Percentiles rank a stretch among this genome's conserved stretches.
Conservation (phyloP, 2,888 invertebrate genomes). For the Heterodera filipjevi region DNA sequence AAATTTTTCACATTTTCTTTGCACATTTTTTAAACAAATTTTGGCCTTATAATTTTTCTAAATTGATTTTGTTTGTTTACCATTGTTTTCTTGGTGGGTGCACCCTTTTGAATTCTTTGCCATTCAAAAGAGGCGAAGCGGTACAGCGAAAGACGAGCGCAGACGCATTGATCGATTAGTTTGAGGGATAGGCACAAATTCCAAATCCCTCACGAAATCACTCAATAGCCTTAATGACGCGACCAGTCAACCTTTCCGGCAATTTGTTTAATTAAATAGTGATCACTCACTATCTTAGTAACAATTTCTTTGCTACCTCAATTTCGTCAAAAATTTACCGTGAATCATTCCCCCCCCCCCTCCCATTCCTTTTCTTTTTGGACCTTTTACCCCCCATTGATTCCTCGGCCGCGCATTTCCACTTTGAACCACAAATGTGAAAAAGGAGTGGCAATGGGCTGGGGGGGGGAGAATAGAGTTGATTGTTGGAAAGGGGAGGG, state of each 20-base stretch:
- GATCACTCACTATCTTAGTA: background rate
- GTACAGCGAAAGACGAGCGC: background rate
- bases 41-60: slow-evolving; percentile 12
- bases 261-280: too few species aligned
- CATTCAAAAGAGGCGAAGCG: background rate
- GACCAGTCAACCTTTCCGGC: background rate
- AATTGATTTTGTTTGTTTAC: background rate
- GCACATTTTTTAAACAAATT: too few species aligned
- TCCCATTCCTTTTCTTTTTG: background rate
- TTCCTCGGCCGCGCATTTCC: background rate
- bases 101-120: background rate
- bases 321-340: background rate
- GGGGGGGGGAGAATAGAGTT: background rate
- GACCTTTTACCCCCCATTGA: slow-evolving; percentile 2
- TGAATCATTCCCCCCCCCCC: background rate
- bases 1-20: slow-evolving; percentile 16
- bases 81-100: background rate
- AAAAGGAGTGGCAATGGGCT: background rate
- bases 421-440: background rate
- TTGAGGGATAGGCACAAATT: background rate
- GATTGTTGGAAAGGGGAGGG: background rate
- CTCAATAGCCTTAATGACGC: background rate
- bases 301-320: background rate
- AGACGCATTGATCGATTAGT: background rate
- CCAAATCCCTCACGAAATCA: background rate